Conservation (phyloP, 2,113 vertebrate species). For the Natator depressus region DNA sequence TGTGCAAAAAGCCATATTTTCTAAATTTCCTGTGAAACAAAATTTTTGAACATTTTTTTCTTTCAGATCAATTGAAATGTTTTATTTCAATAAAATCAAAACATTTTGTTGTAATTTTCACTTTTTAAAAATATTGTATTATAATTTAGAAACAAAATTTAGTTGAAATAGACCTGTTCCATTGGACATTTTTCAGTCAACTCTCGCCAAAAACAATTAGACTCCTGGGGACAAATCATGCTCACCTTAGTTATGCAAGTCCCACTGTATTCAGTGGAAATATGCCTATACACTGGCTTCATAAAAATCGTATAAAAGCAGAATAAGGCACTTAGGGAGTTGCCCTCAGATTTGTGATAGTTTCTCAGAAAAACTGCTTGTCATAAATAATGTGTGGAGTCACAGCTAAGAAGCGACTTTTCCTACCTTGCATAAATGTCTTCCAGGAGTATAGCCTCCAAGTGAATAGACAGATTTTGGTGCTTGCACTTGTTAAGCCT, state of each 20-base stretch:
- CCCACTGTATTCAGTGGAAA: neutral
- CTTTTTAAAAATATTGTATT: neutral
- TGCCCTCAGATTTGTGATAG: fast-evolving
- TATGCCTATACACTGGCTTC: neutral
- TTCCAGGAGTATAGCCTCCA: neutral
- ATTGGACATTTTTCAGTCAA: neutral
- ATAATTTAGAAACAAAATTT: neutral
- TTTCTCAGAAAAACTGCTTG: neutral
- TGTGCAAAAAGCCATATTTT: neutral
- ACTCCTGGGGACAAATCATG: neutral
- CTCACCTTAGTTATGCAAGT: neutral
- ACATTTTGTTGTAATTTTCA: neutral
- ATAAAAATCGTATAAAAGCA: neutral
- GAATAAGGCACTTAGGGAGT: neutral
- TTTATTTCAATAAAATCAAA: neutral
- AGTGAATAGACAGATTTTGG: neutral
- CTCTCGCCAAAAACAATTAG: neutral
- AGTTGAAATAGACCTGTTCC: neutral
- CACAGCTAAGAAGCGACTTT: neutral
- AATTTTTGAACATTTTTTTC: neutral
- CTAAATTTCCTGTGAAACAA: neutral
- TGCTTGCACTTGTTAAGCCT: neutral
- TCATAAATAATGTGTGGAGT: neutral
- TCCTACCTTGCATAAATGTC: fast-evolving
- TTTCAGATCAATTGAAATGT: neutral